Percentiles rank a stretch among this genome's conserved stretches.
phyloP scores from a whole-genome alignment of 2,113 vertebrate genomes.

The Chionis minor region DNA sequence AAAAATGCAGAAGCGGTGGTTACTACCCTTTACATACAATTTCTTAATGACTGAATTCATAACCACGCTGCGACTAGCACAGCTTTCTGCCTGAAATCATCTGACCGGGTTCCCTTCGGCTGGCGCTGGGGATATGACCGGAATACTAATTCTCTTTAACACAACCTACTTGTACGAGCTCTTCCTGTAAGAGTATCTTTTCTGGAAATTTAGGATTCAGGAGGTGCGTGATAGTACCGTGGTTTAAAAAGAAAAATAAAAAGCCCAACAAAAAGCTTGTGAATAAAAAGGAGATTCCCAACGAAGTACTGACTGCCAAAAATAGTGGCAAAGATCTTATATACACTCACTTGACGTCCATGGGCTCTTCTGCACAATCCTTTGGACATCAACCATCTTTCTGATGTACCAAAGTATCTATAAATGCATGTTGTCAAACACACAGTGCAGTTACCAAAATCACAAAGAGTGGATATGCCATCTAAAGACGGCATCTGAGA shows the following conservation, averaged over 20 bases:
- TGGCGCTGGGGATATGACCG: neutral
- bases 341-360: neutral
- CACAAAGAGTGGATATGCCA: neutral
- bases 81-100: neutral
- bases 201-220: neutral
- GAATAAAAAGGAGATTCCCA: neutral
- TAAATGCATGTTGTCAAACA: neutral
- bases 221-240: neutral
- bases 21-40: neutral
- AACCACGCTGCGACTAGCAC: neutral
- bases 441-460: neutral
- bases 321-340: neutral
- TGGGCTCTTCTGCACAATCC: neutral
- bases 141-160: slow-evolving; percentile 47
- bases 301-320: neutral
- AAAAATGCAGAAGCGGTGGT: neutral
- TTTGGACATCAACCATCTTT: neutral
- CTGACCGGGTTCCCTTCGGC: neutral
- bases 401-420: neutral
- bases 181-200: neutral
- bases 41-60: neutral
- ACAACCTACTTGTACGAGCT: neutral
- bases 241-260: neutral
- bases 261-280: neutral
- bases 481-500: neutral